Conservation (phyloP, 2,113 vertebrate genomes). For the Embiotoca jacksoni region DNA sequence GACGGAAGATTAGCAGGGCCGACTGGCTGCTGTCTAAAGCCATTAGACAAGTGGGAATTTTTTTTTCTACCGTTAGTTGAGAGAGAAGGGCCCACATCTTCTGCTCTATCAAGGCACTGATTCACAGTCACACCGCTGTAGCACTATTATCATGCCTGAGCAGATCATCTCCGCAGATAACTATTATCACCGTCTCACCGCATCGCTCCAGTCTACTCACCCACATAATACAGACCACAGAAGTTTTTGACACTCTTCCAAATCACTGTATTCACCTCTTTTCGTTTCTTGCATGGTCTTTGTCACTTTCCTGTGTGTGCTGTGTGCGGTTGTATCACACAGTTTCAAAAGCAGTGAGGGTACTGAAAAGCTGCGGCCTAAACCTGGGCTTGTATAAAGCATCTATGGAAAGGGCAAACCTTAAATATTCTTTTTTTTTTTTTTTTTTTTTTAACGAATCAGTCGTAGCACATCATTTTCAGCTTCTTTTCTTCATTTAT, state of each 20-base stretch:
- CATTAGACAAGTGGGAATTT: constrained; percentile 82
- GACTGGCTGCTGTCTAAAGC: constrained; percentile 86
- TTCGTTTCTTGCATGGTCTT: constrained; percentile 63
- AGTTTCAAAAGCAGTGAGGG: constrained; percentile 42
- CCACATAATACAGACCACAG: constrained; percentile 79
- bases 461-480: not conserved
- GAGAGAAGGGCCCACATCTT: constrained; percentile 77
- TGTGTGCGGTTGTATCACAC: constrained; percentile 58
- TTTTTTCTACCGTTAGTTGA: constrained; percentile 64
- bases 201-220: constrained; percentile 76
- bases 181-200: constrained; percentile 80
- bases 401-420: constrained; percentile 14
- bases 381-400: constrained; percentile 31
- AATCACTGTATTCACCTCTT: constrained; percentile 70
- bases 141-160: constrained; percentile 81
- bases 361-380: constrained; percentile 21
- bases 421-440: constrained; percentile 4
- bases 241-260: constrained; percentile 77
- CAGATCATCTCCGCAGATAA: constrained; percentile 85
- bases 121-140: constrained; percentile 80
- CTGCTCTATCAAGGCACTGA: constrained; percentile 77
- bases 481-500: constrained; percentile 1
- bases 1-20: constrained; percentile 84
- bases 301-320: constrained; percentile 59
- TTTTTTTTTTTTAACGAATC: constrained; percentile 12